Evolutionary conservation across 2,797 vertebrate species (phyloP).

Genomic region (Tarsius wallacei): DNA sequence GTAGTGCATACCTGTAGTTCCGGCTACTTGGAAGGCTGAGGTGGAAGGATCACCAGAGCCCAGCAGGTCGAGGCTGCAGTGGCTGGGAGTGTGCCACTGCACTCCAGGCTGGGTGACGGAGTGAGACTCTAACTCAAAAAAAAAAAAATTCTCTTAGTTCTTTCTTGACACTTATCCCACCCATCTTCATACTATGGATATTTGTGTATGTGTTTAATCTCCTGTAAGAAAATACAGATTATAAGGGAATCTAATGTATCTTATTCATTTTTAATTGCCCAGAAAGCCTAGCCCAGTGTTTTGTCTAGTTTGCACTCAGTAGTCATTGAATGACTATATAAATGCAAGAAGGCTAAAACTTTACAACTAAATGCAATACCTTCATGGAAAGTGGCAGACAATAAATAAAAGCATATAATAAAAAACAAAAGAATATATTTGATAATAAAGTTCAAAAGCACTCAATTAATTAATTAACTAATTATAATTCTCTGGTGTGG

Average conservation of each 20-base stretch:
- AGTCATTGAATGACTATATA: slow-evolving; percentile 28
- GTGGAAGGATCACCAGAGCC: too few relatives aligned
- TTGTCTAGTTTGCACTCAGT: neutral
- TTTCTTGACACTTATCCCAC: neutral
- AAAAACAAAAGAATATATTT: neutral
- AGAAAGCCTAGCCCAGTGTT: slow-evolving; percentile 10
- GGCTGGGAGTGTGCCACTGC: too few relatives aligned
- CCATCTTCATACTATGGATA: neutral
- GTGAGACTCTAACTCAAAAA: too few relatives aligned
- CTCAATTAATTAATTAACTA: neutral
- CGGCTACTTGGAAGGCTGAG: too few relatives aligned
- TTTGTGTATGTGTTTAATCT: neutral
- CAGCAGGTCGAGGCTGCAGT: too few relatives aligned
- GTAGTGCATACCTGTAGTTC: too few relatives aligned
- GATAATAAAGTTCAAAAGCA: neutral
- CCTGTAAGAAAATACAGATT: neutral
- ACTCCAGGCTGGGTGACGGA: too few relatives aligned
- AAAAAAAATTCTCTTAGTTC: neutral
- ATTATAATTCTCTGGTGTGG: neutral
- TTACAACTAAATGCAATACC: slow-evolving; percentile 16
- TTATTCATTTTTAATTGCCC: neutral
- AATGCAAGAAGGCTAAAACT: slow-evolving; percentile 42
- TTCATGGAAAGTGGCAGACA: neutral
- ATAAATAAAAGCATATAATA: slow-evolving; percentile 11
- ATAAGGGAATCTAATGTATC: slow-evolving; percentile 19